Evolutionary conservation across 2,113 vertebrate genomes (phyloP).

Genomic region (Campylorhamphus procurvoides): DNA sequence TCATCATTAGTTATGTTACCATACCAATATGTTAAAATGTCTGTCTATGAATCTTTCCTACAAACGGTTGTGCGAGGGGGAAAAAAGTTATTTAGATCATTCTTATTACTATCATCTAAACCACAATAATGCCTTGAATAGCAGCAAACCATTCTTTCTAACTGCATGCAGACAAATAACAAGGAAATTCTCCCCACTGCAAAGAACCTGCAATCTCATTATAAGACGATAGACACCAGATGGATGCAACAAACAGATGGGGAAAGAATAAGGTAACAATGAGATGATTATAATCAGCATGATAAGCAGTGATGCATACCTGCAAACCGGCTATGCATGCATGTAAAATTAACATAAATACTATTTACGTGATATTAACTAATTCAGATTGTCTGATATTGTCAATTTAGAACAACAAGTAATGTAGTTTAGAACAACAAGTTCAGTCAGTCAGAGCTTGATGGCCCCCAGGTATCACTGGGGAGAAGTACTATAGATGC

Average conservation of each 20-base stretch:
- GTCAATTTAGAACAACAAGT: background rate
- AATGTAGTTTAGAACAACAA: background rate
- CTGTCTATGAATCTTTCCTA: background rate
- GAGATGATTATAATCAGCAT: constrained; percentile 51
- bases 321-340: background rate
- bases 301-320: constrained; percentile 56
- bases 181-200: background rate
- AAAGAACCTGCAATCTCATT: constrained; percentile 47
- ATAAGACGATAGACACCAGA: constrained; percentile 47
- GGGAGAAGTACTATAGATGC: background rate
- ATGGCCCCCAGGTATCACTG: background rate
- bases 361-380: background rate
- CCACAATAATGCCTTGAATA: background rate
- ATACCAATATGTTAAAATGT: background rate
- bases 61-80: background rate
- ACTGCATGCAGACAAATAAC: background rate
- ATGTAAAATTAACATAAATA: constrained; percentile 29
- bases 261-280: constrained; percentile 55
- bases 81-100: background rate
- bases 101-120: background rate
- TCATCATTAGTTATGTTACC: background rate
- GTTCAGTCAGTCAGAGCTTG: background rate
- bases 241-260: constrained; percentile 56
- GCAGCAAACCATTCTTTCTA: background rate
- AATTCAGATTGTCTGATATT: background rate